Conservation (phyloP, 2,888 invertebrate genomes). For the Junonia oenone region DNA sequence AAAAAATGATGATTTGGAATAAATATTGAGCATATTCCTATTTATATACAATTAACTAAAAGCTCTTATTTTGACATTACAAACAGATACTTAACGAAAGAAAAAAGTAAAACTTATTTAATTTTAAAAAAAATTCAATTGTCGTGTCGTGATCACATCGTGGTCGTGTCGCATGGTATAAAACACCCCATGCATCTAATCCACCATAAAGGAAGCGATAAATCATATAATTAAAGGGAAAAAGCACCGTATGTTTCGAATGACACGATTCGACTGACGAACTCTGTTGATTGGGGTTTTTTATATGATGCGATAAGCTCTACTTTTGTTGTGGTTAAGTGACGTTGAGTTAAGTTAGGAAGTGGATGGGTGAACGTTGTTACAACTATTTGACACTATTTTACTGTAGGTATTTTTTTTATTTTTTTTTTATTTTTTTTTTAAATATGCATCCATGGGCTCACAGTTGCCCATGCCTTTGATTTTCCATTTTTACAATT, state of each 20-base stretch:
- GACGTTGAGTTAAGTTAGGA: background rate
- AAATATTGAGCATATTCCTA: too few relatives aligned
- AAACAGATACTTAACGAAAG: too few relatives aligned
- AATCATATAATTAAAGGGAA: constrained; percentile 49
- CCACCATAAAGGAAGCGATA: constrained; percentile 57
- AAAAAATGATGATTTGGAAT: too few relatives aligned
- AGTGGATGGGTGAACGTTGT: background rate
- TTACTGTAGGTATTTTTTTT: too few relatives aligned
- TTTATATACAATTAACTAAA: too few relatives aligned
- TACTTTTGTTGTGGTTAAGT: background rate
- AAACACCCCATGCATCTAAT: constrained; percentile 44
- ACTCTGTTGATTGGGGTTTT: background rate
- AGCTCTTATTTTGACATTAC: too few relatives aligned
- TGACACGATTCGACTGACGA: background rate
- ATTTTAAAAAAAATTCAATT: too few relatives aligned
- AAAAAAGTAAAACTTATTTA: too few relatives aligned
- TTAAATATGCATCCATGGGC: too few relatives aligned
- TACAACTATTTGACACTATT: too few relatives aligned
- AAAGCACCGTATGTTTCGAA: constrained; percentile 30
- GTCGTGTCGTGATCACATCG: constrained; percentile 7
- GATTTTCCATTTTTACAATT: too few relatives aligned
- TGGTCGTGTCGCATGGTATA: constrained; percentile 24
- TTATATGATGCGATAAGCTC: background rate
- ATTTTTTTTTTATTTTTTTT: background rate
- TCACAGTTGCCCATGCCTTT: too few relatives aligned